Evolutionary conservation across 2,113 vertebrate species (phyloP), one percentile per base, ranked within the genome.

Genomic region (Sturnira hondurensis): DNA sequence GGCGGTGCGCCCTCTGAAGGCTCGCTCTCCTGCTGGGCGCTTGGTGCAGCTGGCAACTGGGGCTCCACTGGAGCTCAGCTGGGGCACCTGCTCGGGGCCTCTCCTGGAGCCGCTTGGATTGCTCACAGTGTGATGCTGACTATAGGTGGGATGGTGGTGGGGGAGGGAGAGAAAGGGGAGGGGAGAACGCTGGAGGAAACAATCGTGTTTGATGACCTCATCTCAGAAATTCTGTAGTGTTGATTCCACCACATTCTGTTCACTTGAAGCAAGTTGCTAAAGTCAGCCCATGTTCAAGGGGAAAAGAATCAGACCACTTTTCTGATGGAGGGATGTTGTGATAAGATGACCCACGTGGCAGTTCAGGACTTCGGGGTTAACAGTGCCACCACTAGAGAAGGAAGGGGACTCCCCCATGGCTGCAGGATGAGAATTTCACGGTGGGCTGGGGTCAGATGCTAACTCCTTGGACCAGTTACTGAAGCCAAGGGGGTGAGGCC

Each of bases 21-120:
- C 67, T 71, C 0, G 1, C 24, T 82, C 33, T 68, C 7, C 9
- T 20, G 22, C 4, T 28, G 2, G 5, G 67, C 6, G 22, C 56
- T 20, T 33, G 68, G 5, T 47, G 15, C 65, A 31, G 47, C 38
- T 45, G 56, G 74, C 38, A 0, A 31, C 45, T 54, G 45, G 45
- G 36, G 14, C 54, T 92, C 26, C 4, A n/a, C 26, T 31, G 45
- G 45, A 31, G 13, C 54, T 92, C 26, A 4, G 43, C 26, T 31
- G 65, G 15, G 19, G 5, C 3, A 16, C 38, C 33, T n/a, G 19
- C 28, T 31, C 3, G 2, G 38, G 38, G 41, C 54, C 22, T 47
- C 33, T 20, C 31, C n/a, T 19, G 54, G 43, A 43, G 43, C 76
- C 63, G 14, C 15, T 71, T 31, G 56, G 31, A 3, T 20, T 83